A percentile compares a stretch with the other conserved stretches of the same genome.
These are phyloP conservation scores for Rhaphigaster nebulosa DNA, from an alignment of 2,888 invertebrate species.

Conservation along the genomic window DNA sequence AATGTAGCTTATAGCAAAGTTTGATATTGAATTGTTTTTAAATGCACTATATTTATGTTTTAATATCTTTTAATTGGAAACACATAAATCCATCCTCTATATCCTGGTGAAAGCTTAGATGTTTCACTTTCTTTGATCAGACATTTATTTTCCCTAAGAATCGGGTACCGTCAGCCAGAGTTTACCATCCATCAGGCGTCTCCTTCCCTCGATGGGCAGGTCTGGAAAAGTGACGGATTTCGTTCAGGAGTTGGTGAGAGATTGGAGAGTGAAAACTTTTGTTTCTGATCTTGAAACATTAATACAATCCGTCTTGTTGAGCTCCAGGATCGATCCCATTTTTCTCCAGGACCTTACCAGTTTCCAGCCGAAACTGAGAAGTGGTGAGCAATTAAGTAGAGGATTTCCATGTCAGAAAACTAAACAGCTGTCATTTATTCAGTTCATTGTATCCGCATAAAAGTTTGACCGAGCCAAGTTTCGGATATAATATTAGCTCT, in stretches of 20 bases:
- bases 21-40: too few relatives aligned
- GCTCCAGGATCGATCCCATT: slow-evolving; percentile 14
- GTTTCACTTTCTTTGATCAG: neutral
- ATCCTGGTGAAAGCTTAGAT: neutral
- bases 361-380: slow-evolving; percentile 22
- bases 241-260: slow-evolving; percentile 1
- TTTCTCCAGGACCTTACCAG: neutral
- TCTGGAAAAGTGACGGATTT: neutral
- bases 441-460: slow-evolving; percentile 18
- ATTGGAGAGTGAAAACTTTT: slow-evolving; percentile 25
- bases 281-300: slow-evolving; percentile 40
- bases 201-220: neutral
- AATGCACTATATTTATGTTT: too few relatives aligned
- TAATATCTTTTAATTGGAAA: too few relatives aligned
- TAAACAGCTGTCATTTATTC: slow-evolving; percentile 36
- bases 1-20: too few relatives aligned
- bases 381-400: neutral
- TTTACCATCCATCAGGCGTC: neutral
- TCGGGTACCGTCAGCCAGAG: neutral
- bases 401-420: neutral
- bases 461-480: neutral
- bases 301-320: neutral
- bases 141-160: neutral
- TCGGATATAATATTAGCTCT: neutral
- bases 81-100: neutral